These are phyloP conservation scores for Parotocinclus haroldoi DNA, from an alignment of 2,797 vertebrate species.

Conservation along the genomic window DNA sequence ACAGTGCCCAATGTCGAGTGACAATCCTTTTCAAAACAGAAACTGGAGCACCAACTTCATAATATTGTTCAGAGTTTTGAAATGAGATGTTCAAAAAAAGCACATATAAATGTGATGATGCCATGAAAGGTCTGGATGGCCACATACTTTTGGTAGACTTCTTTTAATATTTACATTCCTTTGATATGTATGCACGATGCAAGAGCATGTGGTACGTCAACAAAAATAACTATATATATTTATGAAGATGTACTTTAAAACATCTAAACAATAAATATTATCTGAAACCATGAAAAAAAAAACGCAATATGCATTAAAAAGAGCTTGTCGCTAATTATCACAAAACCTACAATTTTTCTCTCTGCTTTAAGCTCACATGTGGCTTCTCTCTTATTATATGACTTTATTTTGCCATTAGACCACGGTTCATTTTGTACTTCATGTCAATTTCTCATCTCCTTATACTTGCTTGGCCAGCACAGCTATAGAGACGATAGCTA, in stretches of 20 bases:
- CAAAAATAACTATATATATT: slow-evolving; percentile 11
- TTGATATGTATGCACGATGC: slow-evolving; percentile 63
- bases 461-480: slow-evolving; percentile 6
- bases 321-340: slow-evolving; percentile 20
- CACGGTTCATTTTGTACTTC: slow-evolving; percentile 30
- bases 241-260: slow-evolving; percentile 7
- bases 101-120: too few species aligned
- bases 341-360: slow-evolving; percentile 33
- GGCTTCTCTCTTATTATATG: too few species aligned
- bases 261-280: slow-evolving; percentile 33
- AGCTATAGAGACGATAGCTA: slow-evolving; percentile 1
- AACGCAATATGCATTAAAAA: slow-evolving; percentile 35
- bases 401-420: slow-evolving; percentile 30
- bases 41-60: too few species aligned
- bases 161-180: slow-evolving; percentile 48
- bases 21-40: too few species aligned
- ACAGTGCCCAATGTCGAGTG: too few species aligned
- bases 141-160: too few species aligned
- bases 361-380: slow-evolving; percentile 19
- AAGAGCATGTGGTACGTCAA: slow-evolving; percentile 55
- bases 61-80: too few species aligned
- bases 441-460: slow-evolving; percentile 18
- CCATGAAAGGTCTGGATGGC: too few species aligned
- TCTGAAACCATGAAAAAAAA: slow-evolving; percentile 39
- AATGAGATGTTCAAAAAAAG: too few species aligned